Conservation (phyloP, 2,797 vertebrate species). For the Chelmon rostratus region DNA sequence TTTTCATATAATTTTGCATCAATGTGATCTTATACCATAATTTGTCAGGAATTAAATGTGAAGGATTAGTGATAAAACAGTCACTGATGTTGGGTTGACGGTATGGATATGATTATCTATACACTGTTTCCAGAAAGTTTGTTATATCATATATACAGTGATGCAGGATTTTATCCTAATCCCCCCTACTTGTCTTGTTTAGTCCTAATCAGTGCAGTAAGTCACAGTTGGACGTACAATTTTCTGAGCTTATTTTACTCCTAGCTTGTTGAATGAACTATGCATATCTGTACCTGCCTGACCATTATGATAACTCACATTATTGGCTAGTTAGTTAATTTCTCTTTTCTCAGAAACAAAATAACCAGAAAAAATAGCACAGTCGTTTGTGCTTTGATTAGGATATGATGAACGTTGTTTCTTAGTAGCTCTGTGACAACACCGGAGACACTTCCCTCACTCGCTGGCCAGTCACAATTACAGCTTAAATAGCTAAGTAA, state of each 20-base stretch:
- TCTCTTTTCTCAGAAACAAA: neutral
- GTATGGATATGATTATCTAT: neutral
- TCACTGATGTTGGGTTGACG: neutral
- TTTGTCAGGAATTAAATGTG: neutral
- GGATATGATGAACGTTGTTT: no score
- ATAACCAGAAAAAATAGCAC: neutral
- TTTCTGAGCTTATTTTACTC: neutral
- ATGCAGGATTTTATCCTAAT: no score
- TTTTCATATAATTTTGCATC: neutral
- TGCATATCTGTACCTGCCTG: no score
- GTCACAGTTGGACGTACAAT: no score
- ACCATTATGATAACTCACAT: neutral
- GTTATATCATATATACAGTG: no score
- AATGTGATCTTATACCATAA: neutral
- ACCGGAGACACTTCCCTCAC: neutral
- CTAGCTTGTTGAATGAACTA: neutral
- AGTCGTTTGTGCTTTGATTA: no score
- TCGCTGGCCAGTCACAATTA: neutral
- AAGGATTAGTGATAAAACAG: neutral
- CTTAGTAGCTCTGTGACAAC: neutral
- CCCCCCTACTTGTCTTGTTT: no score
- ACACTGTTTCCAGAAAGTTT: neutral
- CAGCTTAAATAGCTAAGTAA: neutral
- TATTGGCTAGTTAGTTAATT: neutral
- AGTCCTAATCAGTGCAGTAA: no score